These are phyloP conservation scores for Harpagifer antarcticus DNA, from an alignment of 2,797 vertebrate genomes.

Conservation along the genomic window DNA sequence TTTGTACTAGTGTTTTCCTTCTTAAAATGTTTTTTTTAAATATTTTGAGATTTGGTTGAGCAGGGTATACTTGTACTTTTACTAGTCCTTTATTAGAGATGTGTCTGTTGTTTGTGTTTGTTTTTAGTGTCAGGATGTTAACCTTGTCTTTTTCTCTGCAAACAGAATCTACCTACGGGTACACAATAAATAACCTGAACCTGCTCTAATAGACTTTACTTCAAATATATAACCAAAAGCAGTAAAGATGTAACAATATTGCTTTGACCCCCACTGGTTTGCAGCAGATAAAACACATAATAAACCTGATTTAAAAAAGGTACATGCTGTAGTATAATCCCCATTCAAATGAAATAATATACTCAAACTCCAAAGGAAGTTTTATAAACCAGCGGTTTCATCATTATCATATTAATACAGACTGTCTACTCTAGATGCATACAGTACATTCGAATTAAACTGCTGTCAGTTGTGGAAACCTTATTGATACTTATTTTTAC, in stretches of 20 bases:
- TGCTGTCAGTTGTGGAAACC: background rate
- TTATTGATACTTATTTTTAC: background rate
- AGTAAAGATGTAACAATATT: background rate
- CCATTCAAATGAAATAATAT: background rate
- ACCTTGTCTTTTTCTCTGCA: too few relatives aligned
- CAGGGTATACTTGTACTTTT: too few relatives aligned
- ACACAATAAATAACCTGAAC: too few relatives aligned
- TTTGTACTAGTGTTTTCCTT: too few relatives aligned
- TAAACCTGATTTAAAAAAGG: background rate
- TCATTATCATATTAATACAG: background rate
- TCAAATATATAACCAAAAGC: background rate
- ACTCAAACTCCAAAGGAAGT: conserved; percentile 1
- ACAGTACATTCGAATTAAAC: background rate
- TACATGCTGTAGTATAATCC: background rate
- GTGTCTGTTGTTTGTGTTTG: too few relatives aligned
- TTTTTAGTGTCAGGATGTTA: too few relatives aligned
- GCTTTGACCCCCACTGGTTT: background rate
- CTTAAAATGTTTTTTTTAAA: too few relatives aligned
- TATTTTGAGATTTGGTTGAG: too few relatives aligned
- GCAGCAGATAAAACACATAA: background rate
- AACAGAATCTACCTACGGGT: too few relatives aligned
- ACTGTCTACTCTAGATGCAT: background rate
- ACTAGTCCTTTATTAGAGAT: too few relatives aligned
- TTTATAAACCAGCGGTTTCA: background rate
- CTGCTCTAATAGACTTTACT: background rate